These are phyloP conservation scores for Helicoverpa assulta DNA, from an alignment of 2,888 invertebrate genomes.

Conservation along the genomic window DNA sequence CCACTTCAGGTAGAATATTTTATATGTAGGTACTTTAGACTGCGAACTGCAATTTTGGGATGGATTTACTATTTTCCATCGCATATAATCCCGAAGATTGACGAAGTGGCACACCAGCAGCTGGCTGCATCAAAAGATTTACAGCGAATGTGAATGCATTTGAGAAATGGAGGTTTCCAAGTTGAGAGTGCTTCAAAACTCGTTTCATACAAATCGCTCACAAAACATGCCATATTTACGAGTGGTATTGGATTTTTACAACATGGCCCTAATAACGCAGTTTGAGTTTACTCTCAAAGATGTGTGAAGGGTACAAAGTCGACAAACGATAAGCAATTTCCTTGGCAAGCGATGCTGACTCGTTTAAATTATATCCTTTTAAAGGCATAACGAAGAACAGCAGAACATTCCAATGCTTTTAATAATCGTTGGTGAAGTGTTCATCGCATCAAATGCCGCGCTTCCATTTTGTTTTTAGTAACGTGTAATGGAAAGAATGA, in stretches of 20 bases:
- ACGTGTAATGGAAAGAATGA: slow-evolving; percentile 75
- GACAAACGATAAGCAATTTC: slow-evolving; percentile 39
- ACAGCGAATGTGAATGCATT: slow-evolving; percentile 54
- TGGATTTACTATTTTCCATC: slow-evolving; percentile 41
- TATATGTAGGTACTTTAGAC: slow-evolving; percentile 23
- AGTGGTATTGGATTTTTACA: slow-evolving; percentile 35
- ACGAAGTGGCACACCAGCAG: slow-evolving; percentile 53
- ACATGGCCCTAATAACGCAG: background rate
- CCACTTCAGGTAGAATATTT: slow-evolving; percentile 29
- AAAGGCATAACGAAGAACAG: slow-evolving; percentile 40
- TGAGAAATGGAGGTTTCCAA: slow-evolving; percentile 56
- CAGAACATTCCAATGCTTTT: slow-evolving; percentile 59
- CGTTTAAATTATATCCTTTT: slow-evolving; percentile 52
- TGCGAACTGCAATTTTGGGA: slow-evolving; percentile 31
- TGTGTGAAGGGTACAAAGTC: slow-evolving; percentile 34
- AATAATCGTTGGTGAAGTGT: slow-evolving; percentile 55
- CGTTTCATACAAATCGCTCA: slow-evolving; percentile 60
- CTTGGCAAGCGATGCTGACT: slow-evolving; percentile 31
- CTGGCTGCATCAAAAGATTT: slow-evolving; percentile 61
- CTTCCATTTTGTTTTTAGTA: slow-evolving; percentile 72
- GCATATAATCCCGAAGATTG: slow-evolving; percentile 57
- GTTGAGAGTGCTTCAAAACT: slow-evolving; percentile 54
- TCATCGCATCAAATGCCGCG: slow-evolving; percentile 63
- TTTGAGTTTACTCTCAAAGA: slow-evolving; percentile 15
- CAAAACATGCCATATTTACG: slow-evolving; percentile 34